phyloP scores from a whole-genome alignment of 2,113 vertebrate genomes.

The Brevimyrus niger region DNA sequence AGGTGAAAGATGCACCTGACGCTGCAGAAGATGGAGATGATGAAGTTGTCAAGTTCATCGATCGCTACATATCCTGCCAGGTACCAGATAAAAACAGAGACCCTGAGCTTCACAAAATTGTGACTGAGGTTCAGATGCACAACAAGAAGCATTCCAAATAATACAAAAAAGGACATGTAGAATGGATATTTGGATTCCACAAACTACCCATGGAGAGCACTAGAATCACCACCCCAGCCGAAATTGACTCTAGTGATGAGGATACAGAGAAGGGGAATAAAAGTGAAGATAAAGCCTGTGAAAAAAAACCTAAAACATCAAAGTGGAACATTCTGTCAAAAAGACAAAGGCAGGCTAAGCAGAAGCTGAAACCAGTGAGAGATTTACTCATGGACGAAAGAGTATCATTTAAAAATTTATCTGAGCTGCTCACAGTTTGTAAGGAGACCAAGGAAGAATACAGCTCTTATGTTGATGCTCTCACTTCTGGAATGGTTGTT shows the following conservation, averaged over 20 bases:
- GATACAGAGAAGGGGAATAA: background rate
- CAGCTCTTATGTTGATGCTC: too few relatives aligned
- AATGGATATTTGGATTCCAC: slow-evolving; percentile 30
- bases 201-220: too few relatives aligned
- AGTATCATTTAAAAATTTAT: too few relatives aligned
- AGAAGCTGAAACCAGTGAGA: too few relatives aligned
- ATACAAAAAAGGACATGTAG: slow-evolving; percentile 17
- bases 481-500: too few relatives aligned
- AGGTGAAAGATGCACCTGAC: slow-evolving; percentile 15
- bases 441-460: too few relatives aligned
- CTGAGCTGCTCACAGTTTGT: too few relatives aligned
- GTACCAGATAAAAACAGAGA: slow-evolving; percentile 25
- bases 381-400: too few relatives aligned
- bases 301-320: background rate
- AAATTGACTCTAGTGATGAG: background rate
- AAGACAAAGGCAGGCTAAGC: background rate
- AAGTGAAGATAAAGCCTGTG: background rate
- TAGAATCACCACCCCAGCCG: background rate
- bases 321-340: background rate
- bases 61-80: slow-evolving; percentile 27
- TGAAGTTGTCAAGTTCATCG: background rate
- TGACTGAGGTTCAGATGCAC: slow-evolving; percentile 36
- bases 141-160: slow-evolving; percentile 29
- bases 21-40: background rate
- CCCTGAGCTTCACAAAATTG: background rate